Evolutionary conservation across 2,888 invertebrate genomes (phyloP), one percentile per base, ranked within the genome.

Genomic region (Leucoma salicis): DNA sequence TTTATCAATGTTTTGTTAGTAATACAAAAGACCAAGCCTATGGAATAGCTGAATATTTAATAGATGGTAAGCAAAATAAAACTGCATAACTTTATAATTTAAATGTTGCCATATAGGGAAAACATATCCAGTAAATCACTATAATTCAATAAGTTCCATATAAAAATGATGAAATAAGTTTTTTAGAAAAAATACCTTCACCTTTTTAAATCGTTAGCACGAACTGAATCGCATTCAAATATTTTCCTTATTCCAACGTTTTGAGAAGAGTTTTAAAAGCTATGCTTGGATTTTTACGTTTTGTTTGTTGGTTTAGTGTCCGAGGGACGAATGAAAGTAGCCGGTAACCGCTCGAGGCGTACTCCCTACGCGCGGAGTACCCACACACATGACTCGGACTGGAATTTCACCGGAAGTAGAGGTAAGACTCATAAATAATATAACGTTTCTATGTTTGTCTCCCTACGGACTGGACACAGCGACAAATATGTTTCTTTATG

Each of bases 1-100:
- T 97, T 92, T 98, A 96, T 82, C 97, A 98, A 70, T 98, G 97
- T 76, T 93, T 97, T 61, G 95, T 95, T 4, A 93, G 94, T 67
- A 96, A 96, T 68, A 94, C 95, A 56, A 94, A 94, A 84, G 96
- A 96, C 71, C 95, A 96, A 79, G 93, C 94, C 11, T 96, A 96
- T 75, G 96, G 95, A 7, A 93, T 94, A 0, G 94, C 95, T 1
- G 96, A 97, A 75, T 90, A 96, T 35, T 91, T 94, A 61, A 91
- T 96, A 67, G 96, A 96, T 57, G 94, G 95, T 95, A 80, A 90
- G 90, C 53, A 39, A 7, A n/a, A 12, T 0, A 16, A 21, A n/a
- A 27, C 8, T 7, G n/a, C 4, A 27, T n/a, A 18, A 18, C 7
- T 5, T 18, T 18, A 18, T 18, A 5, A 18, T 18, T 18, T 18